Evolutionary conservation across 2,888 invertebrate genomes (phyloP).

Genomic region (Hemaris fuciformis): DNA sequence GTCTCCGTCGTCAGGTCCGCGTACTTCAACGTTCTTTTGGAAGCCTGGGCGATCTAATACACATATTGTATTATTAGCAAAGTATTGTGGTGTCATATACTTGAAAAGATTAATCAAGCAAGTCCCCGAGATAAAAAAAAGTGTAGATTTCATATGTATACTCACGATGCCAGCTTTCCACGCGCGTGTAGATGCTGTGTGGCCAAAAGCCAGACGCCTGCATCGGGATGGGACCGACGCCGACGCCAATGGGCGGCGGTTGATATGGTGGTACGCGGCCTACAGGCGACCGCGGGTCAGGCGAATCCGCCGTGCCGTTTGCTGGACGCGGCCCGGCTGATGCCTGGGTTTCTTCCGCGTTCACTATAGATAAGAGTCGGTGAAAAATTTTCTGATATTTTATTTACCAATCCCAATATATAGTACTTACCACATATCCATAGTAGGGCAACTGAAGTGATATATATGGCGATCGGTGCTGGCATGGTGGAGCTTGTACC

Average conservation of each 20-base stretch:
- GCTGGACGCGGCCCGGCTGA: constrained; percentile 42
- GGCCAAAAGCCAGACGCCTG: constrained; percentile 63
- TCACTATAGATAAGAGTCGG: constrained; percentile 30
- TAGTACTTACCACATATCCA: constrained; percentile 58
- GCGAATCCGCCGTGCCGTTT: constrained; percentile 58
- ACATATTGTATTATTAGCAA: background rate
- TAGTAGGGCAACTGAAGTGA: constrained; percentile 43
- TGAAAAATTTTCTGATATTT: too few species aligned
- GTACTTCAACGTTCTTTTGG: constrained; percentile 43
- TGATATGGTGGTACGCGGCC: constrained; percentile 76
- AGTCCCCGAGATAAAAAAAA: background rate
- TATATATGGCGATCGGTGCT: constrained; percentile 46
- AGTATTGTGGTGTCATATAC: too few species aligned
- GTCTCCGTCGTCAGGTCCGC: constrained; percentile 43
- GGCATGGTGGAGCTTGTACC: constrained; percentile 48
- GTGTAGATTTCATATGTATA: constrained; percentile 18
- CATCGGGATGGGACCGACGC: constrained; percentile 53
- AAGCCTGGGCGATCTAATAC: constrained; percentile 43
- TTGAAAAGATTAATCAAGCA: too few species aligned
- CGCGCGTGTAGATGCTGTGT: constrained; percentile 57
- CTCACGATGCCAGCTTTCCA: constrained; percentile 71
- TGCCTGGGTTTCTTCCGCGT: constrained; percentile 47
- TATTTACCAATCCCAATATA: too few species aligned
- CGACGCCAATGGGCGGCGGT: constrained; percentile 74
- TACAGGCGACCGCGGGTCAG: constrained; percentile 63